Evolutionary conservation across 37 sponge, comb jelly and placozoan genomes (phyloP), one percentile per base, ranked within the genome.

Genomic region (Axinella damicornis): DNA sequence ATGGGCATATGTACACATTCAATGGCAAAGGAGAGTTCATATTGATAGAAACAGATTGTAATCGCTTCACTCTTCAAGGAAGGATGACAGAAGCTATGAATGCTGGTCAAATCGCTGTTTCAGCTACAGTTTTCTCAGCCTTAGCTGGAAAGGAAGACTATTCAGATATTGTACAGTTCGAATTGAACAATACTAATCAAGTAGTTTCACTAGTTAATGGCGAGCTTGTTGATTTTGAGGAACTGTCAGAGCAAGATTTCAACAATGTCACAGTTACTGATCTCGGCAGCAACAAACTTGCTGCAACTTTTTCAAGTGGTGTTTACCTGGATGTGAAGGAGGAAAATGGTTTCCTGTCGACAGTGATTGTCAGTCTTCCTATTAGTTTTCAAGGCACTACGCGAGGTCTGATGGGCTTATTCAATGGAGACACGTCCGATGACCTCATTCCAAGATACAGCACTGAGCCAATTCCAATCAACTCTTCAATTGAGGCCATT

Each of bases 21-120:
- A 91, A 91, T 81, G 91, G 91, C 17, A 82, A 82, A 32, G 92
- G 92, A 83, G 92, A 92, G 69, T 92, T 84, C 65, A 69, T 67
- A 19, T 65, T 92, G 14, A 87, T 92, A 53, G 76, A 87, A 57
- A 92, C 92, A 56, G 18, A 14, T 13, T 80, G 83, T 34, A 41
- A 87, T 36, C 46, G 27, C 22, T 92, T 92, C 84, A 87, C 92
- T 1, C 75, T 92, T 0, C 92, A 92, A 65, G 92, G 84, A 36
- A 61, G 92, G n/a, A 92, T 92, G 92, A 67, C 46, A 22, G 74
- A 79, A 22, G 76, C 81, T 27, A 25, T 33, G 20, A 74, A 81
- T 52, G 36, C 27, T 14, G 55, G 53, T 31, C 85, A 80, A 24
- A 37, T 34, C 39, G 25, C 15, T 34, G 62, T 46, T 41, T 70